Base-by-base conservation (phyloP, 2,888 invertebrate genomes). In the Thalpophila matura region DNA sequence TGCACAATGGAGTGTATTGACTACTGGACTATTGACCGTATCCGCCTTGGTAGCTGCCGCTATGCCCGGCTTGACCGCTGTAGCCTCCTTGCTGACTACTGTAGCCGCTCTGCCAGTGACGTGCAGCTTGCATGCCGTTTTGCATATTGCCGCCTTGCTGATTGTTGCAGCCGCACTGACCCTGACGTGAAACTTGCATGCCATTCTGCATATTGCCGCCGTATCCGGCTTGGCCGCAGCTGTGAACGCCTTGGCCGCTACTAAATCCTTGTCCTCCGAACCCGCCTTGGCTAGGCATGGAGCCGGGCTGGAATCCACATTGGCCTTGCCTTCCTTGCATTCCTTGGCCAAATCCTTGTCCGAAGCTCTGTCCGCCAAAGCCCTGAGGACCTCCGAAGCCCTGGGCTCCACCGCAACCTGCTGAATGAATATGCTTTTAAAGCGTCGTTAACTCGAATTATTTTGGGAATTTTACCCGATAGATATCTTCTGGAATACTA, bases 1-100 rank as follows among this genome's bases (percentile, higher is more conserved):
- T 35, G 73, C 40, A 71, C 56, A 46, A 45, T 24, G 50, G 65
- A 71, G 53, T 37, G 33, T n/a, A n/a, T n/a, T n/a, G n/a, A n/a
- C n/a, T 24, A 77, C 73, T 49, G 24, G 22, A 56, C 51, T 71
- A 72, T 50, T 77, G 71, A 20, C 74, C 68, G 40, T 74, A 78
- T 59, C 74, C 74, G 20, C 78, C 58, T 53, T 74, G 77, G 49
- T 79, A 71, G 55, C 61, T 42, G 33, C 56, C 70, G 5, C 74
- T 70, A 29, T 73, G 60, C 6, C 69, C 54, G 10, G 74, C 55
- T 24, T 77, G 64, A 7, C 58, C 49, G 14, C 58, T 69, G 20
- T 73, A 55, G 49, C 68, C 54, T n/a, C 66, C 71, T 18, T 70
- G 68, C 22, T 70, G 77, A 70, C 72, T 63, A 42, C 66, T 58